Evolutionary conservation across 2,888 invertebrate genomes (phyloP).

Genomic region (Podabrus alpinus): DNA sequence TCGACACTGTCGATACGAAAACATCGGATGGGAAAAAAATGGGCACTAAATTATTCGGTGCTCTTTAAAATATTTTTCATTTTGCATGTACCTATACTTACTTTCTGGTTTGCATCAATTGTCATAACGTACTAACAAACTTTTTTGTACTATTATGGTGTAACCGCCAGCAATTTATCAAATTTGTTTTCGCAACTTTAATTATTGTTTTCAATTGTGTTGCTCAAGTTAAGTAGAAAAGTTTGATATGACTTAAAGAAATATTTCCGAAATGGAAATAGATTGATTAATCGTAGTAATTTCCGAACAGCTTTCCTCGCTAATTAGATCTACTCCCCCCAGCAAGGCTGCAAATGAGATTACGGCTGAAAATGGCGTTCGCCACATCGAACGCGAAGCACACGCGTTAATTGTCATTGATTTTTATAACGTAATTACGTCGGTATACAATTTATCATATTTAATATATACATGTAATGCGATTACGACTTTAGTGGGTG

Average conservation of each 20-base stretch:
- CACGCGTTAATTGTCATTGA: constrained; percentile 59
- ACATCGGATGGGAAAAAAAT: neutral
- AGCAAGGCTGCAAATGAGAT: constrained; percentile 56
- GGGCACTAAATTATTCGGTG: neutral
- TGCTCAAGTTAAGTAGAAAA: constrained; percentile 2
- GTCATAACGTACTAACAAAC: neutral
- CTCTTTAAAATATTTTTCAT: neutral
- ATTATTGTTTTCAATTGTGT: neutral
- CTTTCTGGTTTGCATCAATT: neutral
- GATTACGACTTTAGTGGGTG: constrained; percentile 15
- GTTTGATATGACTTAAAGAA: constrained; percentile 41
- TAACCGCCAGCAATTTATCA: neutral
- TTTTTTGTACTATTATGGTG: neutral
- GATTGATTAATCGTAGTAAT: constrained; percentile 64
- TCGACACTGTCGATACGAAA: neutral
- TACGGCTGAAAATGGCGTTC: constrained; percentile 57
- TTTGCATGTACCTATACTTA: too few relatives aligned
- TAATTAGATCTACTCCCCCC: constrained; percentile 57
- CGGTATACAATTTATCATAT: constrained; percentile 55
- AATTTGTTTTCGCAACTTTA: neutral
- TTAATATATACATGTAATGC: constrained; percentile 24
- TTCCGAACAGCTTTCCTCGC: constrained; percentile 59
- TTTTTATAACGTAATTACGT: constrained; percentile 57
- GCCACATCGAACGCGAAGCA: constrained; percentile 51
- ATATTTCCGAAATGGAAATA: constrained; percentile 53